Evolutionary conservation across 2,888 invertebrate genomes (phyloP), one percentile per base, ranked within the genome.

Genomic region (Chorisops tibialis): DNA sequence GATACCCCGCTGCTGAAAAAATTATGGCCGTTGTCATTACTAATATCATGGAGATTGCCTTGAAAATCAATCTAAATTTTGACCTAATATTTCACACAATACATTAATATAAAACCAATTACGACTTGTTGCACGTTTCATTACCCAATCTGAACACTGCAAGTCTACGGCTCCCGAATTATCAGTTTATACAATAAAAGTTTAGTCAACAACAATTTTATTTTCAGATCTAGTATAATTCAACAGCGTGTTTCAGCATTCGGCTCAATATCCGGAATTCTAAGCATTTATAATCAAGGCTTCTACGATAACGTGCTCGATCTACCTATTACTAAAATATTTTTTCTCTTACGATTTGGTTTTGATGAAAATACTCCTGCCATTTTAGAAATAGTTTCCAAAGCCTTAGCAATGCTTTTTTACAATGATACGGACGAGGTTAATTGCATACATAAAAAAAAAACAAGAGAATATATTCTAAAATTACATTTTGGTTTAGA

Each of bases 191-290:
- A n/a, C n/a, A n/a, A n/a, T n/a, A 9, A 37, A 37, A n/a, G n/a
- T n/a, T n/a, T n/a, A n/a, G n/a, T n/a, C n/a, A n/a, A n/a, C n/a
- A n/a, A n/a, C 37, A 37, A 11, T 11, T 37, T 12, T 49, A 38
- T 48, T 71, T 72, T 1, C 64, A 82, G 85, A 59, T 90, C 91
- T 1, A 82, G 87, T 45, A 81, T 91, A n/a, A 82, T 84, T 16
- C 93, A 94, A 71, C 96, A 97, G 77, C 83, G 93, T 69, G 84
- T 87, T 1, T 81, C 91, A 59, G 91, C 94, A 1, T 80, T 96
- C 14, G 86, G 86, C 63, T 87, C 89, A 0, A 80, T 96, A 35
- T 88, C 89, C 4, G 91, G 91, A 62, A 86, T 96, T 48, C 74
- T 91, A 51, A 85, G 85, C 61, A 84, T 89, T 66, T 82, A 87